Base-by-base conservation (phyloP, 2,113 vertebrate genomes). In the Coturnix japonica region DNA sequence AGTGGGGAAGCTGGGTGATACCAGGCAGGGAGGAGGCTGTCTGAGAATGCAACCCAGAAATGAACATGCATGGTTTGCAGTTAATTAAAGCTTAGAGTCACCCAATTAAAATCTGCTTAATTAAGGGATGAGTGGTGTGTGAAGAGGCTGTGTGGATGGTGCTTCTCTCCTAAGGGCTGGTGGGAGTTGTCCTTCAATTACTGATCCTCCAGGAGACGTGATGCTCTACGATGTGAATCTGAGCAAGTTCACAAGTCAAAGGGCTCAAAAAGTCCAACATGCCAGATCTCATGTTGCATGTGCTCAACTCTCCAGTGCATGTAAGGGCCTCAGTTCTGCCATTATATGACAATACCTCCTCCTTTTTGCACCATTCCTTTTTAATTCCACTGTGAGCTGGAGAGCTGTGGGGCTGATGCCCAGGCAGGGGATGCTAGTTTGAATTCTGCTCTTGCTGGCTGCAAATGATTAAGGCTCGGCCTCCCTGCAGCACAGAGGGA, bases 31-130 rank as follows among this genome's bases (percentile, higher is more conserved):
- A 37, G 43, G 10, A 31, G 51, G 37, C 11, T 12, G 21, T 23
- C 82, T 61, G 87, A 80, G 65, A 91, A 85, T 7, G 3, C 49
- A 76, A 95, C 85, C 87, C 84, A 76, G 23, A 87, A 85, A 85
- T 12, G 65, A 56, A 73, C 35, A 30, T 0, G 2, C 33, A 12
- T 0, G 2, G 73, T 78, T 93, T 87, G 47, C 49, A 20, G 1
- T 89, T 95, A 95, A 91, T 94, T 94, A 95, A 90, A 93, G 71
- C 63, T 76, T 64, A n/a, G 91, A 85, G 72, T 66, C 1, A 0
- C 17, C 82, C 79, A 89, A 83, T 94, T 95, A 93, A 87, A 91
- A 83, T 47, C 56, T 85, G 43, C 72, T 91, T 92, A 87, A 95
- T 95, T 82, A 92, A 87, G 69, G 47, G 82, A 67, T 22, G 70